Percentiles rank a stretch among this genome's conserved stretches.
These are phyloP conservation scores for Lutjanus argentimaculatus DNA, from an alignment of 2,797 vertebrate species.

Conservation along the genomic window DNA sequence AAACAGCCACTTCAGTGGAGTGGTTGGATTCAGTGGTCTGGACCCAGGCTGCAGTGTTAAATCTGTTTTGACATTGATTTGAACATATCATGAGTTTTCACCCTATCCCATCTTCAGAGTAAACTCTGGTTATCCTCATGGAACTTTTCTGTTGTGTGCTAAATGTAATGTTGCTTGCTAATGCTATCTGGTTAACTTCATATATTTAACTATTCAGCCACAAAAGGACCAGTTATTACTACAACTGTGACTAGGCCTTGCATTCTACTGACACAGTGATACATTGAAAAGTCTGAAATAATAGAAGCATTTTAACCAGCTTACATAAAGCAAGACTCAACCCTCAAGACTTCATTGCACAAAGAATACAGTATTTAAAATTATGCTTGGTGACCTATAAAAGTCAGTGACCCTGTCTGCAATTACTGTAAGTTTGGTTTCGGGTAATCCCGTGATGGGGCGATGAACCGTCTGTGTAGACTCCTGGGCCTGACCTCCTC, in stretches of 20 bases:
- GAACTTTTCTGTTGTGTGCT: background rate
- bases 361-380: slow-evolving; percentile 14
- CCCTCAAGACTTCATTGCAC: background rate
- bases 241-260: background rate
- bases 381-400: background rate
- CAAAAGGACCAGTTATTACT: background rate
- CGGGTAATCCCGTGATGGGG: background rate
- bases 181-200: too few species aligned
- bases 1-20: too few species aligned
- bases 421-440: background rate
- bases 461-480: background rate
- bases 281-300: background rate
- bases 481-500: background rate
- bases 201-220: too few species aligned
- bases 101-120: background rate
- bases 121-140: background rate
- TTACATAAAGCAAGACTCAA: slow-evolving; percentile 1
- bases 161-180: too few species aligned
- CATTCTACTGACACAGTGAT: background rate
- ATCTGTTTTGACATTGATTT: background rate
- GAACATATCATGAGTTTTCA: background rate
- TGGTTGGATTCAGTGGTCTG: too few species aligned
- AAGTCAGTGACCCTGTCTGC: background rate
- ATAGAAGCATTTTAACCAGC: background rate
- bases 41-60: too few species aligned